A percentile compares a stretch with the other conserved stretches of the same genome.
phyloP scores from a whole-genome alignment of 2,888 invertebrate genomes.

The Nesidiocoris tenuis region DNA sequence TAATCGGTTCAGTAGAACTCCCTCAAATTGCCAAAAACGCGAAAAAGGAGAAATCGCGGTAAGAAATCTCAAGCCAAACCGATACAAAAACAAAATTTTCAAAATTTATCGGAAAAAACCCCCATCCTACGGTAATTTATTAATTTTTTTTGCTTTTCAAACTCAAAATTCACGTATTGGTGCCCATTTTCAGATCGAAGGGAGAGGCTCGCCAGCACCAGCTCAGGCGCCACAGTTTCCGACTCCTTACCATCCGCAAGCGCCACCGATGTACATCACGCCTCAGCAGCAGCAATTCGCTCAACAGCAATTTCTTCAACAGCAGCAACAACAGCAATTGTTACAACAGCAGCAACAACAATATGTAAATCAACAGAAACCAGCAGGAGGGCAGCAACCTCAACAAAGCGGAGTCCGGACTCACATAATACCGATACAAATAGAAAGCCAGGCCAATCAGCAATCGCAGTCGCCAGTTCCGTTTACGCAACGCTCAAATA shows the following conservation, averaged over 20 bases:
- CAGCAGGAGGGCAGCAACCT: slow-evolving; percentile 50
- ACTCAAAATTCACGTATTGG: neutral
- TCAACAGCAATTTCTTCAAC: slow-evolving; percentile 53
- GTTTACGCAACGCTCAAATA: slow-evolving; percentile 30
- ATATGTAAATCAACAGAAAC: slow-evolving; percentile 48
- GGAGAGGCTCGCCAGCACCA: slow-evolving; percentile 49
- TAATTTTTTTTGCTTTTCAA: too few relatives aligned
- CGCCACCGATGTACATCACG: slow-evolving; percentile 46
- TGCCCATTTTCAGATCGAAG: slow-evolving; percentile 62
- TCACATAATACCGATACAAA: slow-evolving; percentile 67
- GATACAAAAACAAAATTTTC: too few relatives aligned
- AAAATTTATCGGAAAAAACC: too few relatives aligned
- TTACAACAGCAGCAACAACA: slow-evolving; percentile 51
- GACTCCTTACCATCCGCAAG: slow-evolving; percentile 54
- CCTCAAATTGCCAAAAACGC: too few relatives aligned
- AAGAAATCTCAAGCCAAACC: too few relatives aligned
- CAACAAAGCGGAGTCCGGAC: slow-evolving; percentile 49
- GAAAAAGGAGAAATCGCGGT: too few relatives aligned
- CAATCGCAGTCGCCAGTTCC: slow-evolving; percentile 21
- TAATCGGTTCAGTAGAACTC: too few relatives aligned
- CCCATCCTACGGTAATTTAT: too few relatives aligned
- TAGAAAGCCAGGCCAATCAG: slow-evolving; percentile 57
- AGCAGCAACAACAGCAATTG: slow-evolving; percentile 52
- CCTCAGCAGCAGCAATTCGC: slow-evolving; percentile 49
- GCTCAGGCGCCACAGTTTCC: slow-evolving; percentile 57